These are phyloP conservation scores for Capreolus pygargus DNA, from an alignment of 2,113 vertebrate species.

Conservation along the genomic window DNA sequence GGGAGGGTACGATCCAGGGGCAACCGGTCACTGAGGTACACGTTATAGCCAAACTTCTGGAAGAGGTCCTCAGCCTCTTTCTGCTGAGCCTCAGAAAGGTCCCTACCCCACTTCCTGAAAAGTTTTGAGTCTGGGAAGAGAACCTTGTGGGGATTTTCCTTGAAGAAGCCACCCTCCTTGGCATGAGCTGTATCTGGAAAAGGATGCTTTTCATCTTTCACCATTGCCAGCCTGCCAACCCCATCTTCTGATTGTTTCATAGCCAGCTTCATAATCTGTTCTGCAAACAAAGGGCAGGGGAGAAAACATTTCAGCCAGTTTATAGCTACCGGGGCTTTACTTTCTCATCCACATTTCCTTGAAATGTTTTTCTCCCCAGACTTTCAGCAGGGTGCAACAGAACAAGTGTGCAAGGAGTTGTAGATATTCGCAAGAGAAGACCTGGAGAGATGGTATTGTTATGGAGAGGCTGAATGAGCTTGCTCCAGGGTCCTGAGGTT, in stretches of 20 bases:
- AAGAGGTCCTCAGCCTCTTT: slow-evolving; percentile 62
- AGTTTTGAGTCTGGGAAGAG: slow-evolving; percentile 50
- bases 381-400: background rate
- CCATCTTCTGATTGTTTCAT: background rate
- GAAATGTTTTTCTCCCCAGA: background rate
- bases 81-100: slow-evolving; percentile 62
- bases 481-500: background rate
- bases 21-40: slow-evolving; percentile 61
- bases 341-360: background rate
- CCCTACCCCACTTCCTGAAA: slow-evolving; percentile 60
- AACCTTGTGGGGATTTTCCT: background rate
- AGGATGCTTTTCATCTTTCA: background rate
- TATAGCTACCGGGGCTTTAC: background rate
- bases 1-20: slow-evolving; percentile 50
- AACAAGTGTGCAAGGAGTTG: background rate
- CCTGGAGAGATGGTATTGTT: background rate
- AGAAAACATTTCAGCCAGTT: background rate
- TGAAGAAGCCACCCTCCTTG: background rate
- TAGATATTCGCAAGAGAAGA: background rate
- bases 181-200: background rate
- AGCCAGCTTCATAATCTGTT: background rate
- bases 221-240: background rate
- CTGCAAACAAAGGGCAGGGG: background rate
- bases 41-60: slow-evolving; percentile 63
- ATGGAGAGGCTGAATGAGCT: background rate